Evolutionary conservation across 2,797 vertebrate species (phyloP).

Genomic region (Hemibagrus guttatus): DNA sequence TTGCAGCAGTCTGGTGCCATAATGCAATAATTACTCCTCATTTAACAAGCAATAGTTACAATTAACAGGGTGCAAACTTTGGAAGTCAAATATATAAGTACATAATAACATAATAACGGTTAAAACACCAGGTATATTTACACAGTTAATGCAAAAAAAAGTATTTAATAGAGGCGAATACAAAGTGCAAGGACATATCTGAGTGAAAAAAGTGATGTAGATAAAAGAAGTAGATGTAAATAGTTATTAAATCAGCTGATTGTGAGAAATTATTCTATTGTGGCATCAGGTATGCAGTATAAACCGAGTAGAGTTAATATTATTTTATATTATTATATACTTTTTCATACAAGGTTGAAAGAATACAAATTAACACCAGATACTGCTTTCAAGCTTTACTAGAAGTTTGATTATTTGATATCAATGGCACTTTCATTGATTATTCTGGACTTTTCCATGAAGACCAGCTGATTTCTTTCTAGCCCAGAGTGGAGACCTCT

Average conservation of each 20-base stretch:
- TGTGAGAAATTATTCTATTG: neutral
- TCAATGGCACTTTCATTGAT: too few relatives aligned
- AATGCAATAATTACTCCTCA: neutral
- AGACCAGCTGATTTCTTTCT: too few relatives aligned
- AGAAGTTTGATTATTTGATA: too few relatives aligned
- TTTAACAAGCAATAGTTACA: neutral
- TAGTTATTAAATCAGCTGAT: neutral
- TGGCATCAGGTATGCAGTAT: neutral
- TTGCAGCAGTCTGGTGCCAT: neutral
- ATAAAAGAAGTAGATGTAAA: neutral
- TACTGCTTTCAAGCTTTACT: too few relatives aligned
- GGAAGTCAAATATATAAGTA: neutral
- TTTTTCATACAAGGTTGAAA: neutral
- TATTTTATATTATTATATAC: neutral
- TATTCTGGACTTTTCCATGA: too few relatives aligned
- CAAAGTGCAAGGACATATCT: neutral
- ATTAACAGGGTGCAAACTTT: slow-evolving; percentile 7
- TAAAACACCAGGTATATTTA: neutral
- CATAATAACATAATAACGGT: neutral
- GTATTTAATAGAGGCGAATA: too few relatives aligned
- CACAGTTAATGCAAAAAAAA: neutral
- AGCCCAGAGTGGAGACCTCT: neutral
- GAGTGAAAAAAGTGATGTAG: neutral
- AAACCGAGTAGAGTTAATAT: neutral
- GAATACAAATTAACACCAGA: neutral